Evolutionary conservation across 1,140 invertebrate genomes (phyloP).

Genomic region (Archivesica marissinica): DNA sequence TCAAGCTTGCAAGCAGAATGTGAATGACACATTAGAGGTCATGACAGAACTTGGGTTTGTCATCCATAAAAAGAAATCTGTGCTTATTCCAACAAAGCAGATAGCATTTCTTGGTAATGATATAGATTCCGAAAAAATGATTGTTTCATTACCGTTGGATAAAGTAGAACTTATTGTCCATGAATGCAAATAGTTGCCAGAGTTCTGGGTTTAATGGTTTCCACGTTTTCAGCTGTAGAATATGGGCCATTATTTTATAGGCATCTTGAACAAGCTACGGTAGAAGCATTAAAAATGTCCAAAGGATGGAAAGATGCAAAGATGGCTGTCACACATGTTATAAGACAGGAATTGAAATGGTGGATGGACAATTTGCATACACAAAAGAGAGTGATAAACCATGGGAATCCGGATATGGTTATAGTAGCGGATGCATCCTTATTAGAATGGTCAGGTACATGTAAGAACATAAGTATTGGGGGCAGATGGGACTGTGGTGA

Average conservation of each 20-base stretch:
- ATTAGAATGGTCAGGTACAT: slow-evolving; percentile 16
- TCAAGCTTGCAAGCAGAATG: slow-evolving; percentile 33
- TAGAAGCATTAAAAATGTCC: not conserved
- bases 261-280: not conserved
- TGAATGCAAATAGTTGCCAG: slow-evolving; percentile 3
- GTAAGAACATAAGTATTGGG: slow-evolving; percentile 10
- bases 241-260: slow-evolving; percentile 23
- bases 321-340: not conserved
- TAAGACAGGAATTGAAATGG: slow-evolving; percentile 21
- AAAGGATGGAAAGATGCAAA: slow-evolving; percentile 1
- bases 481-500: slow-evolving; percentile 20
- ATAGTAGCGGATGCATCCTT: slow-evolving; percentile 9
- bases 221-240: slow-evolving; percentile 24
- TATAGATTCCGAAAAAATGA: slow-evolving; percentile 57
- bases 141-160: slow-evolving; percentile 29
- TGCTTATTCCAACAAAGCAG: no score
- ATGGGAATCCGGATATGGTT: not conserved
- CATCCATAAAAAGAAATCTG: slow-evolving; percentile 29
- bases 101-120: slow-evolving; percentile 34
- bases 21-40: slow-evolving; percentile 19
- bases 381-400: slow-evolving; percentile 8
- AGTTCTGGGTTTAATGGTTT: slow-evolving; percentile 23
- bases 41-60: slow-evolving; percentile 52
- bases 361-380: slow-evolving; percentile 9
- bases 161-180: slow-evolving; percentile 54